Evolutionary conservation across 1,140 invertebrate genomes (phyloP).

Genomic region (Drosophila sechellia): DNA sequence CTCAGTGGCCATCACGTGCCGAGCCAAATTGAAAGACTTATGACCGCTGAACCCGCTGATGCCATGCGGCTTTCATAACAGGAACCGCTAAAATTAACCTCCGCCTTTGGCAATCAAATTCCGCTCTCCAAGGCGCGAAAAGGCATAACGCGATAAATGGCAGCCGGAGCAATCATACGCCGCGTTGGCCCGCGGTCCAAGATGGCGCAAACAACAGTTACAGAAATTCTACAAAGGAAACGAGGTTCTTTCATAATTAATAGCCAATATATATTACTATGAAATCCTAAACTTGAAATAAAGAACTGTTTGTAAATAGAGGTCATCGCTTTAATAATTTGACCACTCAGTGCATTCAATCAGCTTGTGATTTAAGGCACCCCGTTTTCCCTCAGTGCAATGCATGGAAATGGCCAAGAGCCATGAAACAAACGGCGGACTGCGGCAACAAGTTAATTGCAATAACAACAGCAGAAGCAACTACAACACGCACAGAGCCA

Average conservation of each 20-base stretch:
- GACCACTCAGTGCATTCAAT: too few species aligned
- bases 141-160: slow-evolving; percentile 32
- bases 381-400: slow-evolving; percentile 6
- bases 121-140: slow-evolving; percentile 55
- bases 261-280: too few species aligned
- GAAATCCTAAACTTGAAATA: too few species aligned
- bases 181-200: slow-evolving; percentile 21
- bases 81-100: slow-evolving; percentile 48
- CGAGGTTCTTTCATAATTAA: too few species aligned
- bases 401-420: slow-evolving; percentile 20
- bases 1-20: slow-evolving; percentile 49
- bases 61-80: slow-evolving; percentile 15
- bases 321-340: too few species aligned
- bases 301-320: too few species aligned
- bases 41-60: slow-evolving; percentile 23
- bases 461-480: slow-evolving; percentile 42
- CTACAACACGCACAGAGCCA: slow-evolving; percentile 61
- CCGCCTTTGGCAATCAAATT: slow-evolving; percentile 67
- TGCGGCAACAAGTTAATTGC: slow-evolving; percentile 72
- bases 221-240: background rate
- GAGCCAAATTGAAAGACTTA: slow-evolving; percentile 68
- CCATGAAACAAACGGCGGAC: slow-evolving; percentile 35
- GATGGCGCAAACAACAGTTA: slow-evolving; percentile 10
- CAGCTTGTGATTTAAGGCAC: too few species aligned
- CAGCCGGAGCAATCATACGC: slow-evolving; percentile 52